These are phyloP conservation scores for Lydus trimaculatus DNA, from an alignment of 2,888 invertebrate genomes.

Conservation along the genomic window DNA sequence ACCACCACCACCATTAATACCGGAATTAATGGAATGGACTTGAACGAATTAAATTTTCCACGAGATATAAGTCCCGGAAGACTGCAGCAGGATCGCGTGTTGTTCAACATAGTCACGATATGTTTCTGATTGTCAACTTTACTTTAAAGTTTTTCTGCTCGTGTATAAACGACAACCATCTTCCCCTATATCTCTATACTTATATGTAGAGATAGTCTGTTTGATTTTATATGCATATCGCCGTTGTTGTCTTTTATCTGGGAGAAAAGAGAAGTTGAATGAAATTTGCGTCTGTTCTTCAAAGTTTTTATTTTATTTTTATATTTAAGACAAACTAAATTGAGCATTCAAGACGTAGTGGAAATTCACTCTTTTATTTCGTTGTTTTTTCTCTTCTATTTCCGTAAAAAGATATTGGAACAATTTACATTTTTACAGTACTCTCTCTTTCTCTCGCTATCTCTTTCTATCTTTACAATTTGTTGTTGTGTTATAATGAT, in stretches of 20 bases:
- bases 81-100: slow-evolving; percentile 29
- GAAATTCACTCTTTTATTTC: neutral
- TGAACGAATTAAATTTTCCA: slow-evolving; percentile 30
- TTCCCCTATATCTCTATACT: neutral
- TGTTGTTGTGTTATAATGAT: neutral
- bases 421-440: neutral
- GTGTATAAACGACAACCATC: slow-evolving; percentile 23
- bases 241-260: too few relatives aligned
- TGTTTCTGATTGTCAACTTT: slow-evolving; percentile 31
- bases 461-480: too few relatives aligned
- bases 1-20: too few relatives aligned
- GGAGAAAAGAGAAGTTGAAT: too few relatives aligned
- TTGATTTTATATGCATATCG: too few relatives aligned
- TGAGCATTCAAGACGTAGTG: neutral
- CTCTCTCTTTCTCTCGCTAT: neutral
- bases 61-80: slow-evolving; percentile 20
- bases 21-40: slow-evolving; percentile 20
- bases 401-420: neutral
- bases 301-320: neutral
- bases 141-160: slow-evolving; percentile 20
- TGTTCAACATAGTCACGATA: slow-evolving; percentile 21
- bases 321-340: neutral
- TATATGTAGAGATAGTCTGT: neutral
- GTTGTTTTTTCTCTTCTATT: too few relatives aligned
- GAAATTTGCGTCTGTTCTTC: neutral